Evolutionary conservation across 2,113 vertebrate genomes (phyloP), one percentile per base, ranked within the genome.

Genomic region (Myotis davidii): DNA sequence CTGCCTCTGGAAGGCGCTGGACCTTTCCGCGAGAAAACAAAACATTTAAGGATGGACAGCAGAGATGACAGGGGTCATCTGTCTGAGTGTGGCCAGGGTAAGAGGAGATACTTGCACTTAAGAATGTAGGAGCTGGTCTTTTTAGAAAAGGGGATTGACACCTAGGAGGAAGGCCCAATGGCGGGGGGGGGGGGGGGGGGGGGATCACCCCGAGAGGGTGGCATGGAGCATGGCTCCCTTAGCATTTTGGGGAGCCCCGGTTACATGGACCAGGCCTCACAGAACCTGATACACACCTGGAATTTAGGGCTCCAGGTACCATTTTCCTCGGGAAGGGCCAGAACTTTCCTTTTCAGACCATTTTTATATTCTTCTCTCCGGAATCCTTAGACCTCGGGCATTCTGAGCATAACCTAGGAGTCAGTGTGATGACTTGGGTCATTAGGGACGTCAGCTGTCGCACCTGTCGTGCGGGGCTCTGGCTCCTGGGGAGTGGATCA

Each of bases 81-180:
- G 37, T 83, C 94, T 65, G 96, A 97, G 56, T 94, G 86, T 59
- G 86, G 45, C 79, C 97, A 96, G 98, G 98, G 98, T 98, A 97
- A 98, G 98, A 77, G 70, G 13, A 20, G 37, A 50, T 29, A 4
- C 34, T 54, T 74, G 45, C 34, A 27, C 25, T 1, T 90, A 10
- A 85, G 90, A 69, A 69, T 32, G 5, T 23, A 76, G 72, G 45
- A 72, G 74, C 23, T n/a, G 18, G 34, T 39, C 11, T 20, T 61
- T 34, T 48, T 48, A 34, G 34, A 29, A 54, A 76, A 52, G 52
- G 61, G 34, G 7, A 9, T 16, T 18, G 4, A 13, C 67, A 39
- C 2, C 2, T 13, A 34, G n/a, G 61, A 45, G n/a, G 48, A 86
- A 23, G 25, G 27, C 17, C 18, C 1, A 0, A 9, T 29, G 61